phyloP scores from a whole-genome alignment of 1,140 invertebrate genomes.

The Drosophila azteca region DNA sequence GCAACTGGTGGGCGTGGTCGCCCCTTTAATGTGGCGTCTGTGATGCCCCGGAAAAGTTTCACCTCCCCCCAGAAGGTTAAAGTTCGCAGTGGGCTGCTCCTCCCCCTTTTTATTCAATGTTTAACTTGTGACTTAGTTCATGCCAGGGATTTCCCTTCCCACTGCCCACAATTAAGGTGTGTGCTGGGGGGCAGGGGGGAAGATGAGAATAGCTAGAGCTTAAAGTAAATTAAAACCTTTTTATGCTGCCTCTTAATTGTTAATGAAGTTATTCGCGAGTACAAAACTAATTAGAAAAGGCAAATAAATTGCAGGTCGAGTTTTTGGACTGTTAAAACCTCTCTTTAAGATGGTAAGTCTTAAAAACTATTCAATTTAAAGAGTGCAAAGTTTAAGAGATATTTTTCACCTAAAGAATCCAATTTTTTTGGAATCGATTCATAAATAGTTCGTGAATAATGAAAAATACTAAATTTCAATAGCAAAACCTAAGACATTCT shows the following conservation, averaged over 20 bases:
- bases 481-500: too few species aligned
- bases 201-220: slow-evolving; percentile 19
- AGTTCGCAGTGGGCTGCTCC: slow-evolving; percentile 28
- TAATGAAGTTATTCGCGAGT: slow-evolving; percentile 27
- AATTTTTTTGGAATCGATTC: too few species aligned
- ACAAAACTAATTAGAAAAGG: not conserved
- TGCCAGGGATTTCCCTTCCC: slow-evolving; percentile 18
- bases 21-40: slow-evolving; percentile 28
- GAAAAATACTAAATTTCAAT: too few species aligned
- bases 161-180: slow-evolving; percentile 13
- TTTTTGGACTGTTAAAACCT: too few species aligned
- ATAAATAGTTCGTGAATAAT: too few species aligned
- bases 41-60: slow-evolving; percentile 14
- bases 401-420: too few species aligned
- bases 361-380: too few species aligned
- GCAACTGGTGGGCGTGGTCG: slow-evolving; percentile 45
- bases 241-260: slow-evolving; percentile 28
- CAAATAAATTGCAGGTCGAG: not conserved
- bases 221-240: slow-evolving; percentile 16
- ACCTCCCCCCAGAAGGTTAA: slow-evolving; percentile 52
- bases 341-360: too few species aligned
- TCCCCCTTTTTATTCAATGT: not conserved
- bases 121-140: slow-evolving; percentile 30
- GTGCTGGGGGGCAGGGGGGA: not conserved
- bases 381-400: too few species aligned